Conservation (phyloP, 2,113 vertebrate species). For the Lichenostomus cassidix region DNA sequence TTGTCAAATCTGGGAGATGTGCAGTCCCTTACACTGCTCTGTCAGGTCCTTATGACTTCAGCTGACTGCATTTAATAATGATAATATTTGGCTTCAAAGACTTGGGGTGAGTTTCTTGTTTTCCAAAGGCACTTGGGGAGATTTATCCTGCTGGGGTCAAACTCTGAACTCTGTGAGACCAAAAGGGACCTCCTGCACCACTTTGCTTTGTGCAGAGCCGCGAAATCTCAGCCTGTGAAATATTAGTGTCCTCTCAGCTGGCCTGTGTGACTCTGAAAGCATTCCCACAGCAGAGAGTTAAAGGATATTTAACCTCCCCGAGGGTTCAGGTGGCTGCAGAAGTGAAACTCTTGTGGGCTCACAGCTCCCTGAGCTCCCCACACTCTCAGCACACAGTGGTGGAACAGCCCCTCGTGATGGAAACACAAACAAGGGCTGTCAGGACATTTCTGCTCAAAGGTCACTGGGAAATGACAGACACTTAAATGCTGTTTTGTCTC, state of each 20-base stretch:
- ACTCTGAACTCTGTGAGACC: background rate
- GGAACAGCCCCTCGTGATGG: background rate
- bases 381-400: background rate
- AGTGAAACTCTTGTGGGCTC: background rate
- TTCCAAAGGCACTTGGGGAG: background rate
- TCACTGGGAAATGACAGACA: constrained; percentile 24
- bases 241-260: background rate
- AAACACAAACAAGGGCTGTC: constrained; percentile 3
- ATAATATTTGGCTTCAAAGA: background rate
- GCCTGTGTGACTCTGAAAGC: background rate
- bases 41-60: background rate
- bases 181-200: background rate
- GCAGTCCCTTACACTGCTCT: background rate
- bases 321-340: background rate
- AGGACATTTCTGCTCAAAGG: background rate
- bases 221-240: background rate
- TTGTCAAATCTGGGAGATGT: background rate
- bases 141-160: background rate
- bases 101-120: background rate
- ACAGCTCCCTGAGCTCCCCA: background rate
- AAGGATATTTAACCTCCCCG: background rate
- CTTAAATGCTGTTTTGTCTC: background rate
- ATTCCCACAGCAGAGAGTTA: background rate
- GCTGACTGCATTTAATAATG: background rate
- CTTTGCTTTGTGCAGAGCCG: rapidly evolving